These are phyloP conservation scores for Coregonus ussuriensis DNA, from an alignment of 2,797 vertebrate species.

Conservation along the genomic window DNA sequence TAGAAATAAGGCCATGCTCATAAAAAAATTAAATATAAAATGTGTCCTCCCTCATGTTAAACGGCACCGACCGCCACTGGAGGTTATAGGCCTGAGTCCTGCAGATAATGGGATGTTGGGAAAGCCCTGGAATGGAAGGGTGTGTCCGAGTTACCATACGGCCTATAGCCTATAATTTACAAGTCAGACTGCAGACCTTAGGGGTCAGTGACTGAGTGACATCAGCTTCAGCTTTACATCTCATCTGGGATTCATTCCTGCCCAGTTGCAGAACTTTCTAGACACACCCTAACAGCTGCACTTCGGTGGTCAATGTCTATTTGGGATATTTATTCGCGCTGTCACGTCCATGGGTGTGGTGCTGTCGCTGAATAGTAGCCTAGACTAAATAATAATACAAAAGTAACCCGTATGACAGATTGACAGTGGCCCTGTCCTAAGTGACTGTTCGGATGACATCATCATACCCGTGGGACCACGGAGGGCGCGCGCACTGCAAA, in stretches of 20 bases:
- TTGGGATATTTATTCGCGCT: not conserved
- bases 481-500: not conserved
- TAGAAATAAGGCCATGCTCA: no score
- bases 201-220: not conserved
- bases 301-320: constrained; percentile 27
- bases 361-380: not conserved
- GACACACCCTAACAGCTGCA: constrained; percentile 67
- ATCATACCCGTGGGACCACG: not conserved
- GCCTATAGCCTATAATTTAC: not conserved
- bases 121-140: not conserved
- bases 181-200: not conserved
- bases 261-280: not conserved
- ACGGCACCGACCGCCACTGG: no score
- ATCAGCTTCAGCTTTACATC: not conserved
- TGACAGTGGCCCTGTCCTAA: no score
- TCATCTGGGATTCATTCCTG: constrained; percentile 42
- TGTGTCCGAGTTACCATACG: no score
- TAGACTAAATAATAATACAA: not conserved
- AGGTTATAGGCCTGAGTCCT: not conserved
- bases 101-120: not conserved
- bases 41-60: no score
- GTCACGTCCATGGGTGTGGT: not conserved
- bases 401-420: not conserved
- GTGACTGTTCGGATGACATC: constrained; percentile 7
- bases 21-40: no score